Evolutionary conservation across 64 coral and sea anemone species (phyloP).

Genomic region (Montipora efflorescens): DNA sequence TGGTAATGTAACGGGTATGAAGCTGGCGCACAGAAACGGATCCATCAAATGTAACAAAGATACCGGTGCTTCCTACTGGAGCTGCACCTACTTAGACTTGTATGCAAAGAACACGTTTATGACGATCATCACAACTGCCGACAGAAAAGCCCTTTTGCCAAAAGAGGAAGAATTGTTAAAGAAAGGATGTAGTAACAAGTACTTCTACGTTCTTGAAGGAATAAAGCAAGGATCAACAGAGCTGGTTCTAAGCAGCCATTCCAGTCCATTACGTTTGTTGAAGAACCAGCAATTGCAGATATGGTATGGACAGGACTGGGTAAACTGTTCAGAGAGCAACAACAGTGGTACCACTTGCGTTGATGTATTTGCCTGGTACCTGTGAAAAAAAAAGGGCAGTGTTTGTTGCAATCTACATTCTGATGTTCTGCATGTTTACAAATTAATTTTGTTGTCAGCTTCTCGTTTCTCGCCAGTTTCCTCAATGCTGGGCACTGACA

Average conservation of each 20-base stretch:
- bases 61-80: not conserved
- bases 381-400: not conserved
- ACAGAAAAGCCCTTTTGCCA: not conserved
- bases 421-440: too few species aligned
- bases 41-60: not conserved
- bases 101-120: not conserved
- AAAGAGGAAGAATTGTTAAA: not conserved
- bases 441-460: too few species aligned
- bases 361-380: slow-evolving; percentile 36
- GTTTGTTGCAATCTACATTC: too few species aligned
- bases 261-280: not conserved
- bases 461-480: too few species aligned
- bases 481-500: too few species aligned
- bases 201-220: slow-evolving; percentile 4
- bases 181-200: too few species aligned
- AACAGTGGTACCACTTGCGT: not conserved
- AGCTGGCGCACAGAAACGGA: slow-evolving; percentile 14
- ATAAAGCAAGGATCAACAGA: not conserved
- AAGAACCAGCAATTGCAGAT: not conserved
- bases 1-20: slow-evolving; percentile 8
- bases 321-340: not conserved
- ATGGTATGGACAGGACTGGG: slow-evolving; percentile 35
- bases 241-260: not conserved
- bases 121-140: too few species aligned
- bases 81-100: not conserved